These are phyloP conservation scores for Anolis sagrei DNA, from an alignment of 2,113 vertebrate species.

Conservation along the genomic window DNA sequence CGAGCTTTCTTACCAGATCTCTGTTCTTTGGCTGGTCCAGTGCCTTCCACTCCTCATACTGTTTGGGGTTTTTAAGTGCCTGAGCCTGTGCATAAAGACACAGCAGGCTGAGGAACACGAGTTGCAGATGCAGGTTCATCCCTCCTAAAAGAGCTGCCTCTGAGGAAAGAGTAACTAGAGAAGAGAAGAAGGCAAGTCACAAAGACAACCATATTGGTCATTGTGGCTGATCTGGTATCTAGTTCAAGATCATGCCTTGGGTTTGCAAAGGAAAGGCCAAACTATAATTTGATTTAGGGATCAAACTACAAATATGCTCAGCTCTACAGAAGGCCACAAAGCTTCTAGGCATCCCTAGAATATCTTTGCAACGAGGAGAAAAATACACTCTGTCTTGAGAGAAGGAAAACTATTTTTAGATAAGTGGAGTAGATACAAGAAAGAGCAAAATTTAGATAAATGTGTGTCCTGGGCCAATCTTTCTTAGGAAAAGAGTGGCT, in stretches of 20 bases:
- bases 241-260: not conserved
- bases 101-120: conserved; percentile 38
- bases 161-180: not conserved
- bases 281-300: not conserved
- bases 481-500: no score
- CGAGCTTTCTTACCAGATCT: conserved; percentile 54
- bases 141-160: not conserved
- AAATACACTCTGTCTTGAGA: no score
- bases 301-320: not conserved
- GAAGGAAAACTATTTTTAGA: not conserved
- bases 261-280: not conserved
- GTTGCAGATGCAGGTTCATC: conserved; percentile 34
- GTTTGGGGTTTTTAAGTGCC: conserved; percentile 14
- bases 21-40: conserved; percentile 50
- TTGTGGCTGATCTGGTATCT: not conserved
- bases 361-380: no score
- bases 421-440: no score
- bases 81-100: conserved; percentile 27
- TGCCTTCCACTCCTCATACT: conserved; percentile 9
- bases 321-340: not conserved
- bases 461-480: no score
- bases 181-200: not conserved
- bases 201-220: no score
- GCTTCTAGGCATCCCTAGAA: not conserved
- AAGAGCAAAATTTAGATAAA: no score